Percentiles rank a stretch among this genome's conserved stretches.
Conservation (phyloP, 2,888 invertebrate species). For the Colletes collaris region DNA sequence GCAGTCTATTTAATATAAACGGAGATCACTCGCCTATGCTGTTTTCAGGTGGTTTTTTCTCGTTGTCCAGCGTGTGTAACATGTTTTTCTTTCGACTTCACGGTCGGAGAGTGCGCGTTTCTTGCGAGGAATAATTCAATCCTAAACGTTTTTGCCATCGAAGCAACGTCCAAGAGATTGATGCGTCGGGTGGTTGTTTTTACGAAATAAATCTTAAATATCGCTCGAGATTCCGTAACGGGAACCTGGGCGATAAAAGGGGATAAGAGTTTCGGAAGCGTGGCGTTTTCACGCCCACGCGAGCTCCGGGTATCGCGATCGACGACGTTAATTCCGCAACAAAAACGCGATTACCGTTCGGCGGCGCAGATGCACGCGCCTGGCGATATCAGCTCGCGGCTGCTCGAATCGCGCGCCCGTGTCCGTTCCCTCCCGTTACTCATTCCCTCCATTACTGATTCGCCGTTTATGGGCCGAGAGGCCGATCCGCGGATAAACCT, state of each 20-base stretch:
- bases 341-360: constrained; percentile 45
- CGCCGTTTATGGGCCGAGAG: constrained; percentile 28
- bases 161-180: no score
- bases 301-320: constrained; percentile 16
- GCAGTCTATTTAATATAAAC: no score
- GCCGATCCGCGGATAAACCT: constrained; percentile 42
- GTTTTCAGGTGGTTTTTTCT: no score
- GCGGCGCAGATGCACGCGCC: constrained; percentile 26
- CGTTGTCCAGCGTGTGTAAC: no score
- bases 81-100: no score
- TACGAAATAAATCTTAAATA: no score
- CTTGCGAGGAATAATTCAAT: no score
- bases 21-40: no score
- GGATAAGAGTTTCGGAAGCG: not conserved
- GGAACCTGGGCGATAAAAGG: not conserved
- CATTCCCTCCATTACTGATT: constrained; percentile 9
- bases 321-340: constrained; percentile 19
- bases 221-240: not conserved
- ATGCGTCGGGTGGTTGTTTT: no score
- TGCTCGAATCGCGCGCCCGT: constrained; percentile 13
- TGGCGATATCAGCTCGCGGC: constrained; percentile 24
- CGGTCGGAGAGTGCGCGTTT: no score
- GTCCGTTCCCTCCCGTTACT: constrained; percentile 44
- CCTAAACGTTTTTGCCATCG: no score
- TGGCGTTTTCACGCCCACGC: constrained; percentile 31